Base-by-base conservation (phyloP, 2,888 invertebrate genomes). In the Deladenus siricidicola region DNA sequence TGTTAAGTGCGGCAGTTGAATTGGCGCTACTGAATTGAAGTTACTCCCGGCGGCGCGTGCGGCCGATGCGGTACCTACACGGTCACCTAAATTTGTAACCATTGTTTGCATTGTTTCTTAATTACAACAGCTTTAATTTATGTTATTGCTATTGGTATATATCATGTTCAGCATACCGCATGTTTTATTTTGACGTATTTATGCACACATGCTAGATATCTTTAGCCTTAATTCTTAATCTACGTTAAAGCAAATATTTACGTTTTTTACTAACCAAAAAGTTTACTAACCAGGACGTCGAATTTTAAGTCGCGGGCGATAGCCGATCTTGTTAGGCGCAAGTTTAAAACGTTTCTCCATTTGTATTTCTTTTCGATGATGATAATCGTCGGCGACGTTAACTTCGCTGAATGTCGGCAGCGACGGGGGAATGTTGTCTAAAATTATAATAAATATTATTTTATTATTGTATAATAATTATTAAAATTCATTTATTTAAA, bases 231-330 rank as follows among this genome's bases (percentile, higher is more conserved):
- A n/a, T n/a, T n/a, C n/a, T n/a, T n/a, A n/a, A n/a, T n/a, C n/a
- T n/a, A n/a, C n/a, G n/a, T n/a, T n/a, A n/a, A n/a, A n/a, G n/a
- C n/a, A n/a, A n/a, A n/a, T n/a, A n/a, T n/a, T n/a, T n/a, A n/a
- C n/a, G 8, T 34, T 34, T 34, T 6, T 34, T 34, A 34, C 14
- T 34, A 6, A 14, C 39, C 6, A 34, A 34, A 34, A 34, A 34
- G 6, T 14, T 14, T n/a, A 43, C 48, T 62, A 54, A 74, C 76
- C 73, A 28, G 75, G 76, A 60, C 70, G 59, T 52, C 75, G 66
- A 58, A 76, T 77, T 56, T 69, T 64, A 54, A 76, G 65, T 34
- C 75, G 67, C 34, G 76, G 76, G 54, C 76, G 65, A 58, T 71
- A 71, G 58, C 68, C 69, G 62, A 76, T 64, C 62, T 74, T 74